Conservation (phyloP, 2,113 vertebrate species). For the Chaetodon trifascialis region DNA sequence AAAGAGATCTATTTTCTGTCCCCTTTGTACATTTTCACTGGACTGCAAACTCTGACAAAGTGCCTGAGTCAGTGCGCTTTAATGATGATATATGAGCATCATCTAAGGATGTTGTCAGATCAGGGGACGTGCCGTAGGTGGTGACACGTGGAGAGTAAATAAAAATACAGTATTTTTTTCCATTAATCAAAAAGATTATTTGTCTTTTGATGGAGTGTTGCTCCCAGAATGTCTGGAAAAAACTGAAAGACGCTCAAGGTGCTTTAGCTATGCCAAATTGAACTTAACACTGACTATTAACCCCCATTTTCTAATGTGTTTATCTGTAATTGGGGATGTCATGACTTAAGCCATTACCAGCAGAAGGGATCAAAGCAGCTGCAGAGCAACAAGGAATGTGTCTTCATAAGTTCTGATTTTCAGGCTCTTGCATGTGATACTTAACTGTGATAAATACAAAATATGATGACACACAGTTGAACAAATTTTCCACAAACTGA, state of each 20-base stretch:
- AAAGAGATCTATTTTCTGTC: constrained; percentile 65
- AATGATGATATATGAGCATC: constrained; percentile 72
- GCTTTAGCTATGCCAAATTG: constrained; percentile 36
- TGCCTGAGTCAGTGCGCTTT: constrained; percentile 47
- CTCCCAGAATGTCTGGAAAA: constrained; percentile 31
- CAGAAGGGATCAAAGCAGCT: constrained; percentile 7
- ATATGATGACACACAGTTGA: neutral
- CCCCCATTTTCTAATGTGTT: constrained; percentile 37
- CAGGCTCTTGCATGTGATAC: neutral
- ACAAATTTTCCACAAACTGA: constrained; percentile 14
- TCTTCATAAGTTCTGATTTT: constrained; percentile 17
- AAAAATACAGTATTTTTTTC: constrained; percentile 36
- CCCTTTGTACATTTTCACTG: constrained; percentile 58
- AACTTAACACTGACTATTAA: constrained; percentile 47
- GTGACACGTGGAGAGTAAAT: constrained; percentile 49
- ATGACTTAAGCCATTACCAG: constrained; percentile 22
- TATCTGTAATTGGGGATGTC: constrained; percentile 49
- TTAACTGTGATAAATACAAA: constrained; percentile 23
- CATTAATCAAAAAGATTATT: constrained; percentile 41
- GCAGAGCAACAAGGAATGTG: constrained; percentile 10
- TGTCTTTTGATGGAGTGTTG: constrained; percentile 40
- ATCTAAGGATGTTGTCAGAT: constrained; percentile 67
- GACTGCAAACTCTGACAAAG: constrained; percentile 67
- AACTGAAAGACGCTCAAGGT: constrained; percentile 22
- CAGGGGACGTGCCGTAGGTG: constrained; percentile 37